These are phyloP conservation scores for Macrochelys suwanniensis DNA, from an alignment of 2,797 vertebrate species.

Conservation along the genomic window DNA sequence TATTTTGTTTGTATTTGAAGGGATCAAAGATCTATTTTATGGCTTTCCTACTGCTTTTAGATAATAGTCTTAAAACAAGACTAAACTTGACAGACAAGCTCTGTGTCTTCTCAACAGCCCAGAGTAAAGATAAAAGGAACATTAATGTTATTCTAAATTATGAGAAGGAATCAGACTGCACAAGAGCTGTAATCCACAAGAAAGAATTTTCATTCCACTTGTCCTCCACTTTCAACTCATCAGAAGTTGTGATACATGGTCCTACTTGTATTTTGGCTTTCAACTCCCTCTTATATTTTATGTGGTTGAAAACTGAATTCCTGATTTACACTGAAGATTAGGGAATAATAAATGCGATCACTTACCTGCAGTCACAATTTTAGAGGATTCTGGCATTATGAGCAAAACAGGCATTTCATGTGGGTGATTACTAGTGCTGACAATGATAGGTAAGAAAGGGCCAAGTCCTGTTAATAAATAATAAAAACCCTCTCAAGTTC, in stretches of 20 bases:
- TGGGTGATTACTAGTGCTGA: slow-evolving; percentile 18
- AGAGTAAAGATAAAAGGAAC: slow-evolving; percentile 56
- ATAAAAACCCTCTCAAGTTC: slow-evolving; percentile 28
- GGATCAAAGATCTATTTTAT: slow-evolving; percentile 66
- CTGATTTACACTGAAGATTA: slow-evolving; percentile 37
- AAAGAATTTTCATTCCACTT: slow-evolving; percentile 65
- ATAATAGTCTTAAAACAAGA: slow-evolving; percentile 69
- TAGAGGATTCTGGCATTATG: slow-evolving; percentile 48
- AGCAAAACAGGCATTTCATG: slow-evolving; percentile 54
- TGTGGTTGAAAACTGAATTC: slow-evolving; percentile 50
- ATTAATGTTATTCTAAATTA: slow-evolving; percentile 73
- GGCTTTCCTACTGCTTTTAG: slow-evolving; percentile 48
- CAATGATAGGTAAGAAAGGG: slow-evolving; percentile 28
- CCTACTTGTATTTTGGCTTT: slow-evolving; percentile 63
- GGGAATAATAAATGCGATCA: slow-evolving; percentile 34
- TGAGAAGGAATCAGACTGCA: slow-evolving; percentile 59
- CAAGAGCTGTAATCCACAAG: slow-evolving; percentile 60
- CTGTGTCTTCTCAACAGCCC: slow-evolving; percentile 75
- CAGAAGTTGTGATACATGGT: slow-evolving; percentile 69
- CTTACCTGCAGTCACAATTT: background rate
- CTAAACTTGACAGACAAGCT: slow-evolving; percentile 74
- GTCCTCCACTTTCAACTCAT: slow-evolving; percentile 63
- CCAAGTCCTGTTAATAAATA: slow-evolving; percentile 53
- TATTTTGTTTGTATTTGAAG: slow-evolving; percentile 60
- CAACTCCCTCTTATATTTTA: slow-evolving; percentile 52